A percentile compares a stretch with the other conserved stretches of the same genome.
Evolutionary conservation across 2,113 vertebrate species (phyloP).

Genomic region (Entelurus aequoreus): DNA sequence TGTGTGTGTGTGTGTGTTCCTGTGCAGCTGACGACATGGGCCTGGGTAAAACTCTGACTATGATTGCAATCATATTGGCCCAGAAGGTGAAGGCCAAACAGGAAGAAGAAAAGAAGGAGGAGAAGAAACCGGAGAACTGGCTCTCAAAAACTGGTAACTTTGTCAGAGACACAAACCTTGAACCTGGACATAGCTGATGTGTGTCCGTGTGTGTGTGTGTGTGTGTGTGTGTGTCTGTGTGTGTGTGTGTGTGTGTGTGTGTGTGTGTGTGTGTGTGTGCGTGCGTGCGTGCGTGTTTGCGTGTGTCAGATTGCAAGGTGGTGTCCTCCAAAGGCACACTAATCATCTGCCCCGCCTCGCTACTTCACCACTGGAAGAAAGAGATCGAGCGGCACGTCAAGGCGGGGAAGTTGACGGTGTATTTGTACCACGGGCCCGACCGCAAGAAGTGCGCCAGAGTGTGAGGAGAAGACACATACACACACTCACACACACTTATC

Average conservation of each 20-base stretch:
- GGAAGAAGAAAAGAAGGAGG: constrained; percentile 53
- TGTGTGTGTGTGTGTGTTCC: too few species aligned
- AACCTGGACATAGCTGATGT: too few species aligned
- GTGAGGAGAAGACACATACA: constrained; percentile 69
- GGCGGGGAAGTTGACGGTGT: constrained; percentile 73
- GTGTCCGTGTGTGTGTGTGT: too few species aligned
- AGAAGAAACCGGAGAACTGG: constrained; percentile 66
- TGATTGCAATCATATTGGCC: constrained; percentile 86
- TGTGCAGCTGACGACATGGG: constrained; percentile 93
- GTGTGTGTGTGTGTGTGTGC: too few species aligned
- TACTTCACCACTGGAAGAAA: constrained; percentile 94
- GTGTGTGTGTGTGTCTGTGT: too few species aligned
- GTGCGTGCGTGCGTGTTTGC: background rate
- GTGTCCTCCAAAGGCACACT: constrained; percentile 76
- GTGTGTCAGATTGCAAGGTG: constrained; percentile 67
- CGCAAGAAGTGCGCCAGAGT: constrained; percentile 69
- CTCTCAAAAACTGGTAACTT: constrained; percentile 81
- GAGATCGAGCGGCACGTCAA: constrained; percentile 81
- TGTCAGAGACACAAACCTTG: too few species aligned
- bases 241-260: too few species aligned
- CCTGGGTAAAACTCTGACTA: constrained; percentile 90
- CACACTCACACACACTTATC: background rate
- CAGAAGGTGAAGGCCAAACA: constrained; percentile 66
- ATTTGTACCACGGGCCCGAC: constrained; percentile 85
- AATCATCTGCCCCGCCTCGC: constrained; percentile 91